These are phyloP conservation scores for Eupithecia insigniata DNA, from an alignment of 2,888 invertebrate genomes.

Conservation along the genomic window DNA sequence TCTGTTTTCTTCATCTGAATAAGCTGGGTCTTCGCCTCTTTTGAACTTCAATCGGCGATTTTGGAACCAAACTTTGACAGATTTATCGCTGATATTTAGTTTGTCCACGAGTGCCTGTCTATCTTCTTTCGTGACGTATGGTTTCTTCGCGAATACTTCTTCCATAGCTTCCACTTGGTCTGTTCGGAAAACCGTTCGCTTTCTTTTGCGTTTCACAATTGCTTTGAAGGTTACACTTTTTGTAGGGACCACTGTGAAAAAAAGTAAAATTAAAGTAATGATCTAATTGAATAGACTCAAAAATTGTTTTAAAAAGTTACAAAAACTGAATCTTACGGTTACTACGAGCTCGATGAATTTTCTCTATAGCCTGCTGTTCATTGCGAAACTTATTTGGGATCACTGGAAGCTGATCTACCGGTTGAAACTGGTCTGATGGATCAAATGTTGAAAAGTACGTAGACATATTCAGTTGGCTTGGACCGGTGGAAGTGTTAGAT, in stretches of 20 bases:
- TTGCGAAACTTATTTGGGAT: constrained; percentile 13
- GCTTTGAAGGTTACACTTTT: constrained; percentile 46
- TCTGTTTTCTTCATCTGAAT: constrained; percentile 24
- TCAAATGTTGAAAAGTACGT: constrained; percentile 42
- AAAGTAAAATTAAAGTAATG: not conserved
- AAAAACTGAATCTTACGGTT: constrained; percentile 47
- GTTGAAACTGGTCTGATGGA: constrained; percentile 32
- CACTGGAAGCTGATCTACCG: constrained; percentile 5
- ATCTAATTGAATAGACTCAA: not conserved
- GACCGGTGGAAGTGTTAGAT: not conserved
- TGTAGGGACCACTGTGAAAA: constrained; percentile 47
- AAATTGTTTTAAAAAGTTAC: not conserved
- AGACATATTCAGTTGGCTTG: constrained; percentile 31
- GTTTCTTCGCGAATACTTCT: constrained; percentile 86
- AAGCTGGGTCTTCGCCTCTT: constrained; percentile 64
- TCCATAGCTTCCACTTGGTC: constrained; percentile 89
- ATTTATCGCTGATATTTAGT: constrained; percentile 86
- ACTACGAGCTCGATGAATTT: constrained; percentile 45
- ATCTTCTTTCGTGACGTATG: constrained; percentile 88
- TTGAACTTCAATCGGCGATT: constrained; percentile 88
- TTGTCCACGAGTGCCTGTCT: constrained; percentile 86
- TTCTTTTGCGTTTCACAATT: constrained; percentile 81
- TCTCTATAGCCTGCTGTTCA: constrained; percentile 24
- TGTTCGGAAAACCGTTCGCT: constrained; percentile 89
- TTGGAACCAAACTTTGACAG: constrained; percentile 92